Evolutionary conservation across 2,888 invertebrate species (phyloP).

Genomic region (Cyrtodaria siliqua): DNA sequence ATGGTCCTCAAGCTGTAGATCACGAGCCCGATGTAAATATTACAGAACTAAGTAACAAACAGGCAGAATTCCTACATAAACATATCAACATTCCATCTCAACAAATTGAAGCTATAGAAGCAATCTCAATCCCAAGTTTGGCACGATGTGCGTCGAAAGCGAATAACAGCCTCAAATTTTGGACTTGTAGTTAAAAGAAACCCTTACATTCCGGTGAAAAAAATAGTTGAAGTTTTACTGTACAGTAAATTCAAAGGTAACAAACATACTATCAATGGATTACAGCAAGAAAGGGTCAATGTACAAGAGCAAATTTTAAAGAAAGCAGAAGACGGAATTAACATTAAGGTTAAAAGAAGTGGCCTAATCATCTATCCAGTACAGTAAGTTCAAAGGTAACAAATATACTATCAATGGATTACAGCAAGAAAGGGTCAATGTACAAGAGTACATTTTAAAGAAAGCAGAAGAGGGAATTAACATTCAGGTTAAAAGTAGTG

Average conservation of each 20-base stretch:
- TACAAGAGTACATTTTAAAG: slow-evolving; percentile 32
- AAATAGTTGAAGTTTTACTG: slow-evolving; percentile 14
- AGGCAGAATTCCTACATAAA: too few relatives aligned
- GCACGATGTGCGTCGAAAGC: too few relatives aligned
- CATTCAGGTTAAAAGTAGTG: slow-evolving; percentile 15
- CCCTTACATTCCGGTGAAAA: slow-evolving; percentile 11
- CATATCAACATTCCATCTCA: slow-evolving; percentile 4
- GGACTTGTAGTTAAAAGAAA: slow-evolving; percentile 27
- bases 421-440: slow-evolving; percentile 25
- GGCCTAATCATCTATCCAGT: slow-evolving; percentile 20
- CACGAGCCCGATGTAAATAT: slow-evolving; percentile 1
- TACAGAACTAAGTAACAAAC: too few relatives aligned
- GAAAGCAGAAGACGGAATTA: slow-evolving; percentile 26
- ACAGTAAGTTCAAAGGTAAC: slow-evolving; percentile 1
- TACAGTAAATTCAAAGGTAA: slow-evolving; percentile 4
- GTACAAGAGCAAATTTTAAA: slow-evolving; percentile 33
- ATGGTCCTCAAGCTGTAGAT: slow-evolving; percentile 8
- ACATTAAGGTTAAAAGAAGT: slow-evolving; percentile 17
- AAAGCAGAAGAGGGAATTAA: slow-evolving; percentile 29
- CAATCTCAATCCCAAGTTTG: too few relatives aligned
- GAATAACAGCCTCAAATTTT: slow-evolving; percentile 32
- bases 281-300: slow-evolving; percentile 28
- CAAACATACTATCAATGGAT: slow-evolving; percentile 21
- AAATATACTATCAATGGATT: slow-evolving; percentile 27
- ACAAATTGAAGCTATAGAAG: background rate